Conservation (phyloP, 2,888 invertebrate genomes). For the Cheilosia vulpina region DNA sequence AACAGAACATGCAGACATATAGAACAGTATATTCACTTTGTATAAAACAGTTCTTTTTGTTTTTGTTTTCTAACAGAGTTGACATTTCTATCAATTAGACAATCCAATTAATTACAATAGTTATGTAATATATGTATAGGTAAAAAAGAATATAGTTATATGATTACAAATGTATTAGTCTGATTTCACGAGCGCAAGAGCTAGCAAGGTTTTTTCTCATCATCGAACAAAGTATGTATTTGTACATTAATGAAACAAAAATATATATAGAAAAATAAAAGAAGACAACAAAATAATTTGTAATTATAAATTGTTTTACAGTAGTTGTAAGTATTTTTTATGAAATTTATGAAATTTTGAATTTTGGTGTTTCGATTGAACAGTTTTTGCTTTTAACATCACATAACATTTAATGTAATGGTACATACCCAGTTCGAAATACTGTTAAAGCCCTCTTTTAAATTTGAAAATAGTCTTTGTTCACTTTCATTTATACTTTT, state of each 20-base stretch:
- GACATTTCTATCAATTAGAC: conserved; percentile 46
- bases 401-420: conserved; percentile 71
- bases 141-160: conserved; percentile 39
- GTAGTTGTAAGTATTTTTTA: conserved; percentile 9
- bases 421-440: conserved; percentile 71
- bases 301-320: conserved; percentile 49
- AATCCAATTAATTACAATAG: conserved; percentile 59
- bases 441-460: conserved; percentile 31
- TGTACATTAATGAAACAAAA: conserved; percentile 59
- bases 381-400: conserved; percentile 49
- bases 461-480: conserved; percentile 14
- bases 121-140: conserved; percentile 40
- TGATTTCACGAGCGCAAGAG: conserved; percentile 23
- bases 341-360: conserved; percentile 53
- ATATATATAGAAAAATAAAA: conserved; percentile 10
- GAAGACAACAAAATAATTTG: conserved; percentile 33
- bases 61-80: conserved; percentile 25
- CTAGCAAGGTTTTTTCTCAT: conserved; percentile 5
- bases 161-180: conserved; percentile 60
- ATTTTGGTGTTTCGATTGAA: conserved; percentile 62
- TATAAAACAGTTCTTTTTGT: conserved; percentile 37
- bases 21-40: conserved; percentile 25
- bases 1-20: conserved; percentile 65
- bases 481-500: neutral
- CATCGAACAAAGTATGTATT: conserved; percentile 70